Conservation (phyloP, 2,797 vertebrate genomes). For the Calcarius lapponicus region DNA sequence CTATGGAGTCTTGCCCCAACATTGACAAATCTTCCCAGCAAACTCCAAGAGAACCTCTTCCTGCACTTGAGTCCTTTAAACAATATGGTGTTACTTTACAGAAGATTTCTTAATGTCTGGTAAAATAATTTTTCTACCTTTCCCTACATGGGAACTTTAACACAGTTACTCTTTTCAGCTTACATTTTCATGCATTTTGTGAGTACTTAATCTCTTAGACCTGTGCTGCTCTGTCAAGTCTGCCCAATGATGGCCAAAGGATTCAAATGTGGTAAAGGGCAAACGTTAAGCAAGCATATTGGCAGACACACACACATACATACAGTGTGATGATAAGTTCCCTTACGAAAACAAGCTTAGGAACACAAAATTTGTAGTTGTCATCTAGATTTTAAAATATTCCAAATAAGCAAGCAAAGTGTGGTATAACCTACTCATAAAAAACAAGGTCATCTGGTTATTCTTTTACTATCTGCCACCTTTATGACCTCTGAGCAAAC, state of each 20-base stretch:
- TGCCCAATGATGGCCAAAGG: background rate
- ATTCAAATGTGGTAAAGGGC: background rate
- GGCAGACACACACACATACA: background rate
- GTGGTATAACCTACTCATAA: background rate
- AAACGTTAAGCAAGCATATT: background rate
- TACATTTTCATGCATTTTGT: background rate
- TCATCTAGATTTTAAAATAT: background rate
- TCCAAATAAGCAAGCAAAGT: background rate
- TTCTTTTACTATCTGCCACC: background rate
- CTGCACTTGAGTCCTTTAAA: background rate
- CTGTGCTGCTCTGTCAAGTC: background rate
- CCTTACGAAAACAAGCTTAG: background rate
- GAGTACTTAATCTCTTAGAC: background rate
- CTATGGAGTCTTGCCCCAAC: background rate
- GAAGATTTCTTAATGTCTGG: background rate
- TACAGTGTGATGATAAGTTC: background rate
- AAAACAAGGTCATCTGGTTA: background rate
- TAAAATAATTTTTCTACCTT: background rate
- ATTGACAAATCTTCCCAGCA: background rate
- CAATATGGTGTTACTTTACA: background rate
- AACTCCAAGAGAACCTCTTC: background rate
- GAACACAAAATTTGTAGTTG: background rate
- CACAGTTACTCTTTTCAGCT: background rate
- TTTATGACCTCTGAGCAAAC: background rate
- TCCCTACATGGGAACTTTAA: background rate